These are phyloP conservation scores for Clarias pachynema DNA, from an alignment of 2,797 vertebrate genomes.

Conservation along the genomic window DNA sequence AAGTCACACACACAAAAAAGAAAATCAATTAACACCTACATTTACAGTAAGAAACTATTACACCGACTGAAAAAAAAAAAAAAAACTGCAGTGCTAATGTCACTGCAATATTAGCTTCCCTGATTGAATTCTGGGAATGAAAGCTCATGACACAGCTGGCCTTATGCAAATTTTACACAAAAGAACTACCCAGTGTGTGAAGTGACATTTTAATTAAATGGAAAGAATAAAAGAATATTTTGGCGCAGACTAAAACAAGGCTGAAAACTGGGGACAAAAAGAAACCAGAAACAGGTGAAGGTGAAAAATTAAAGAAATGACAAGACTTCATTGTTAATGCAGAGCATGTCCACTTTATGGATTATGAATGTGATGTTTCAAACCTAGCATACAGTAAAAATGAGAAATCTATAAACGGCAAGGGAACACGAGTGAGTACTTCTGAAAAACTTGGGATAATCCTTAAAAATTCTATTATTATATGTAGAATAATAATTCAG, in stretches of 20 bases:
- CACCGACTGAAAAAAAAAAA: neutral
- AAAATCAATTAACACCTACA: neutral
- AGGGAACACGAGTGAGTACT: neutral
- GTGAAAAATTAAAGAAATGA: neutral
- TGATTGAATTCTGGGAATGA: neutral
- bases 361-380: constrained; percentile 17
- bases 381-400: constrained; percentile 19
- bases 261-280: neutral
- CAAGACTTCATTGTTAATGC: neutral
- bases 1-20: neutral
- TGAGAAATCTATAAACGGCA: constrained; percentile 26
- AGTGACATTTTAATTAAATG: constrained; percentile 44
- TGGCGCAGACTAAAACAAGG: constrained; percentile 19
- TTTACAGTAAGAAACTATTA: constrained; percentile 3
- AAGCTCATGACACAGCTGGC: constrained; percentile 17
- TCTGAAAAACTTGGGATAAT: neutral
- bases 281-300: neutral
- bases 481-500: neutral
- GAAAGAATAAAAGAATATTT: constrained; percentile 26
- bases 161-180: constrained; percentile 26
- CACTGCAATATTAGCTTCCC: neutral
- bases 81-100: neutral
- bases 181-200: constrained; percentile 25
- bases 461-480: neutral
- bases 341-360: neutral